Conservation (phyloP, 2,113 vertebrate species). For the Catharus minimus region DNA sequence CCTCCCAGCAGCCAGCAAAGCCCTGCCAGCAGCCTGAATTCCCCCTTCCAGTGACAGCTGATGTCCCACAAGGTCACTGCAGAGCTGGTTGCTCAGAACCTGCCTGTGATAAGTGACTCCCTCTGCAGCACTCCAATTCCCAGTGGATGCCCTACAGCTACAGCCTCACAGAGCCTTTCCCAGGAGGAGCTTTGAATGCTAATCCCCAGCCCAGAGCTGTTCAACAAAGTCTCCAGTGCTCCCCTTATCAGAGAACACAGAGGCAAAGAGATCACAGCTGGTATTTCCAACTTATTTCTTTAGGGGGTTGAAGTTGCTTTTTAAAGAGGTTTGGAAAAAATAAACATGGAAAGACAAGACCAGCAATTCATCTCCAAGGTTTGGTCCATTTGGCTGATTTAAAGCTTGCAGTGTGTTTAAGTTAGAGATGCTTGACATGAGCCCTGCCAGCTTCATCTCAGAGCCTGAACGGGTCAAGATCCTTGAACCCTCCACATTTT, state of each 20-base stretch:
- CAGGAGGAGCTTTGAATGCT: not conserved
- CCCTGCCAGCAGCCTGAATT: not conserved
- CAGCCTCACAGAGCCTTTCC: not conserved
- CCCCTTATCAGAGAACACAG: not conserved
- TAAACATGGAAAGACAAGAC: not conserved
- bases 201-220: not conserved
- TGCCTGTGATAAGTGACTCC: not conserved
- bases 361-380: not conserved
- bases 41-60: not conserved
- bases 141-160: accelerated
- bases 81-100: not conserved
- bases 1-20: not conserved
- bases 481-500: not conserved
- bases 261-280: not conserved
- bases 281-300: not conserved
- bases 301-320: not conserved
- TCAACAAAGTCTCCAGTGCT: not conserved
- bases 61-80: not conserved
- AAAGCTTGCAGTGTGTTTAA: accelerated
- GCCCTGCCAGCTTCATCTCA: not conserved
- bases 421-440: not conserved
- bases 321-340: not conserved
- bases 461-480: not conserved
- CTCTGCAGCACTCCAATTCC: not conserved
- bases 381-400: not conserved